Percentiles rank a stretch among this genome's conserved stretches.
These are phyloP conservation scores for Tribolium freemani DNA, from an alignment of 2,888 invertebrate species.

Conservation along the genomic window DNA sequence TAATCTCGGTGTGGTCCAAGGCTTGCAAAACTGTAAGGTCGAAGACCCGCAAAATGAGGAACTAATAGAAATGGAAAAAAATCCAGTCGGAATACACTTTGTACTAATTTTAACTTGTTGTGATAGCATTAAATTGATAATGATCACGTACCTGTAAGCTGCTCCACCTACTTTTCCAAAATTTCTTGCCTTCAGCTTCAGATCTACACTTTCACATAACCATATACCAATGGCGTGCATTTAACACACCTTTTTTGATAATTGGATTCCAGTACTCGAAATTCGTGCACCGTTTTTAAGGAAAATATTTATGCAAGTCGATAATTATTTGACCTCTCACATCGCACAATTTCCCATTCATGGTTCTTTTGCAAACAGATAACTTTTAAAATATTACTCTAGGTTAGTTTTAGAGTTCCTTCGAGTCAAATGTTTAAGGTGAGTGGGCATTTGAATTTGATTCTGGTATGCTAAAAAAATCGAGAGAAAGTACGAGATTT, in stretches of 20 bases:
- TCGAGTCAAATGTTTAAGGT: slow-evolving; percentile 5
- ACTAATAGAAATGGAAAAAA: slow-evolving; percentile 8
- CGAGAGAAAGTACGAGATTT: slow-evolving; percentile 5
- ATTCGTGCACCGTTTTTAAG: neutral
- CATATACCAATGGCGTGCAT: slow-evolving; percentile 1
- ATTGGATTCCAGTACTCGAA: neutral
- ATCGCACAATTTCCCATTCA: slow-evolving; percentile 8
- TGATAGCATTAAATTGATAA: slow-evolving; percentile 31
- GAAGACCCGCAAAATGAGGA: slow-evolving; percentile 25
- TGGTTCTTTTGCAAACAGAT: slow-evolving; percentile 14
- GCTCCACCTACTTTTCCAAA: slow-evolving; percentile 30
- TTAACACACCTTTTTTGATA: neutral
- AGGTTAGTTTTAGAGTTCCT: slow-evolving; percentile 26
- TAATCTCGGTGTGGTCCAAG: slow-evolving; percentile 4
- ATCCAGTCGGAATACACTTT: neutral
- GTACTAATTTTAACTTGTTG: slow-evolving; percentile 14
- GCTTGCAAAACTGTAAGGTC: slow-evolving; percentile 10
- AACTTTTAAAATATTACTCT: slow-evolving; percentile 29
- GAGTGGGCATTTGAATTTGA: neutral
- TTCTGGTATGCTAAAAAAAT: neutral
- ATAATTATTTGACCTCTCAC: slow-evolving; percentile 5
- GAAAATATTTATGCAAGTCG: slow-evolving; percentile 2
- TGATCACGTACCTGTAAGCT: slow-evolving; percentile 5
- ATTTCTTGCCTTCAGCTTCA: slow-evolving; percentile 9
- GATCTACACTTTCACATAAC: slow-evolving; percentile 25